Evolutionary conservation across 2,113 vertebrate species (phyloP), one percentile per base, ranked within the genome.

Genomic region (Lophochroa leadbeateri): DNA sequence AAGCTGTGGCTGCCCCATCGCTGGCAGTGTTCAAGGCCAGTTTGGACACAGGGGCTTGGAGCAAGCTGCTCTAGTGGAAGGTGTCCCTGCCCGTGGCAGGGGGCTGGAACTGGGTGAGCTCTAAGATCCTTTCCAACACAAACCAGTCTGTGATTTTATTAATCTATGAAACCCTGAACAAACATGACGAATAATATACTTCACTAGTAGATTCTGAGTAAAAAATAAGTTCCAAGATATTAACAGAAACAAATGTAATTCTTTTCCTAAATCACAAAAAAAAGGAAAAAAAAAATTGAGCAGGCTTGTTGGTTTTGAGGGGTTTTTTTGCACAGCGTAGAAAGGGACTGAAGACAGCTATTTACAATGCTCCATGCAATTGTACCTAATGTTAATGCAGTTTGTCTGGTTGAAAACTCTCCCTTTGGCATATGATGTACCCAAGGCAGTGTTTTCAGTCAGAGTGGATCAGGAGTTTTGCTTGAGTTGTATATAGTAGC

Each of bases 181-280:
- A 21, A 9, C 1, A 23, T 2, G 1, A 1, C 10, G 4, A 41
- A 27, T 17, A 61, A 13, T 19, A 64, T 4, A 33, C 11, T 35
- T 41, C 27, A 57, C 31, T 33, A n/a, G 31, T 33, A 11, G 17
- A 28, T 41, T 25, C 15, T 8, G 28, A n/a, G 16, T 47, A 8
- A 44, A 82, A 57, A 78, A 12, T 11, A 33, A 44, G 33, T 68
- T 46, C 18, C 15, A 24, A 27, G 17, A 20, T 49, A n/a, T 39
- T 41, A 18, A 58, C 15, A 57, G 23, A 57, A 57, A 57, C 19
- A n/a, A 57, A 14, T 14, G 55, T 21, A n/a, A 16, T 18, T 11
- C 12, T 35, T 57, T 37, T 37, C 27, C 16, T 57, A 18, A 50
- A 28, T 71, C 8, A 35, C 7, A 17, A n/a, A 31, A 43, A 39